Evolutionary conservation across 2,113 vertebrate genomes (phyloP).

Genomic region (Recurvirostra avosetta): DNA sequence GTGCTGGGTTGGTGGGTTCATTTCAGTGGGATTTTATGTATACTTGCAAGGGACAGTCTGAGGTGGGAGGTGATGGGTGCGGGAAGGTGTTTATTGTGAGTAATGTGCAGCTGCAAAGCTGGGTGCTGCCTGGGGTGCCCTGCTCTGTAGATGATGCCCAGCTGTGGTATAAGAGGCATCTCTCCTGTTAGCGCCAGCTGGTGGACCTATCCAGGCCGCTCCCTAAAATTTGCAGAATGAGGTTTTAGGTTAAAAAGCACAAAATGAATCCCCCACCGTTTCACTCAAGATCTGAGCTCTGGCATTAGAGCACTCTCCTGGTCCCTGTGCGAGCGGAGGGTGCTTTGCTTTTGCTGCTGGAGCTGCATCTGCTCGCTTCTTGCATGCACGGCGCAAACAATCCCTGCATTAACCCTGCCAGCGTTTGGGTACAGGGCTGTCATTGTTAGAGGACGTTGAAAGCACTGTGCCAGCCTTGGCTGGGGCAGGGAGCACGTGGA

Average conservation of each 20-base stretch:
- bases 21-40: not conserved
- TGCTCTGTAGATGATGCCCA: not conserved
- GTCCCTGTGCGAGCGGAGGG: accelerated
- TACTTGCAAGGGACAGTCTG: not conserved
- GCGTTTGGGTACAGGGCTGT: not conserved
- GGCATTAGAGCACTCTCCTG: accelerated
- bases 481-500: not conserved
- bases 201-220: not conserved
- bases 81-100: not conserved
- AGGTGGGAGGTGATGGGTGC: not conserved
- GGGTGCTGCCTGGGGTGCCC: not conserved
- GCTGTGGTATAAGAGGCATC: not conserved
- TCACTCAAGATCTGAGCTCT: no score
- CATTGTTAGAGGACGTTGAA: not conserved
- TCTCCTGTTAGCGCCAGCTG: not conserved
- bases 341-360: not conserved
- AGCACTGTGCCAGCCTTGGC: not conserved
- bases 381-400: accelerated
- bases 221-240: not conserved
- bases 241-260: not conserved
- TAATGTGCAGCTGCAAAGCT: not conserved
- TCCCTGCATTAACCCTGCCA: not conserved
- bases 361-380: not conserved
- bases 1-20: not conserved
- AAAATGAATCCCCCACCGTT: accelerated